Evolutionary conservation across 2,888 invertebrate genomes (phyloP).

Genomic region (Plutella xylostella): DNA sequence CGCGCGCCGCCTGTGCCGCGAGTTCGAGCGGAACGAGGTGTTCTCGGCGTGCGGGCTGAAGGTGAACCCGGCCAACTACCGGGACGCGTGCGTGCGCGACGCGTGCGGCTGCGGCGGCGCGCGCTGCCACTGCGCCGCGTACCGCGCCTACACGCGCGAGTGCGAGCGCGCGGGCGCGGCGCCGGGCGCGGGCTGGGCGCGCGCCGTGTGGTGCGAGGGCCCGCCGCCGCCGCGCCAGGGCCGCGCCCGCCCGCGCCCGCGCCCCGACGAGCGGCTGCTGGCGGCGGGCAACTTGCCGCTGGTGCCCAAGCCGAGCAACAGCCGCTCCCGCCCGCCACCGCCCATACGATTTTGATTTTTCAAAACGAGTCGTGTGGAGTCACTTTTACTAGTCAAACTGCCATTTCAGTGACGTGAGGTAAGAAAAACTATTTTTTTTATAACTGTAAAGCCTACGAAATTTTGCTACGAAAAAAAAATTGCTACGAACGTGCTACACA

Average conservation of each 20-base stretch:
- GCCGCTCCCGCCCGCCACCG: constrained; percentile 53
- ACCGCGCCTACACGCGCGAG: constrained; percentile 90
- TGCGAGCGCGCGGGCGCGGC: constrained; percentile 83
- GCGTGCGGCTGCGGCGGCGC: constrained; percentile 88
- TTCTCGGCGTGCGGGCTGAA: constrained; percentile 84
- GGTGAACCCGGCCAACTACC: constrained; percentile 85
- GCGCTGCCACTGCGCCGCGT: constrained; percentile 89
- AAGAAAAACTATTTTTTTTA: constrained; percentile 13
- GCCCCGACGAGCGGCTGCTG: constrained; percentile 25
- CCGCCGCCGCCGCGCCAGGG: constrained; percentile 45
- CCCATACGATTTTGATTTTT: constrained; percentile 28
- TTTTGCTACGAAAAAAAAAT: too few species aligned
- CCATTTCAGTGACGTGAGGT: constrained; percentile 55
- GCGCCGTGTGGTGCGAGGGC: constrained; percentile 74
- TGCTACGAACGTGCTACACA: too few species aligned
- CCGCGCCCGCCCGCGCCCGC: constrained; percentile 30
- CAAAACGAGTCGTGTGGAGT: constrained; percentile 28
- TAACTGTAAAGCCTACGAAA: too few species aligned
- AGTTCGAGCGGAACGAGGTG: constrained; percentile 58
- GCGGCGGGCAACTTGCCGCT: constrained; percentile 34
- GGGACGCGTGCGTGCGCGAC: constrained; percentile 87
- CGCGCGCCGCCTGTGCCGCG: constrained; percentile 61
- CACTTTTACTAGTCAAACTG: constrained; percentile 62
- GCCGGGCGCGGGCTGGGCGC: constrained; percentile 79
- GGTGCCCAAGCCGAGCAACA: constrained; percentile 28